phyloP scores from a whole-genome alignment of 64 coral and sea anemone species.

The Hydrozoanthus tunicans region DNA sequence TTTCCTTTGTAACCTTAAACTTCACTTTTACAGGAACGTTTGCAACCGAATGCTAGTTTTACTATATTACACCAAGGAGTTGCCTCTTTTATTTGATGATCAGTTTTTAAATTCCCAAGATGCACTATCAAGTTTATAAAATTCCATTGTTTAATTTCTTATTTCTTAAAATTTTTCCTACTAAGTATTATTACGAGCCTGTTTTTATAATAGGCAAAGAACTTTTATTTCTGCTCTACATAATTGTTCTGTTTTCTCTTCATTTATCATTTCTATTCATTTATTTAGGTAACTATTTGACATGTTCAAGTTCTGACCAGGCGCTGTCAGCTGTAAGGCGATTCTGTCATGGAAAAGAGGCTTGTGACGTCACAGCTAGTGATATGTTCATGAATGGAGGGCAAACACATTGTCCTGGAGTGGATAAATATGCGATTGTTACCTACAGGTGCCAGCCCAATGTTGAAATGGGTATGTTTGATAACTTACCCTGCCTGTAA shows the following conservation, averaged over 20 bases:
- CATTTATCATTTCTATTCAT: neutral
- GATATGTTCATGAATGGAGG: slow-evolving; percentile 57
- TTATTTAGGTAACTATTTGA: slow-evolving; percentile 47
- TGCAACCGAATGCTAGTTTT: too few relatives aligned
- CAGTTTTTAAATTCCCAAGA: too few relatives aligned
- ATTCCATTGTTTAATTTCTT: too few relatives aligned
- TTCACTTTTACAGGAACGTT: too few relatives aligned
- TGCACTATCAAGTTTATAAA: too few relatives aligned
- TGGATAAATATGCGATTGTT: slow-evolving; percentile 89
- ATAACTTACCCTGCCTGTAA: too few relatives aligned
- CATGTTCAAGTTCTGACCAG: slow-evolving; percentile 60
- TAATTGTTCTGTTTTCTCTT: neutral
- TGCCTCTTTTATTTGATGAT: too few relatives aligned
- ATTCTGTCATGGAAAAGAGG: slow-evolving; percentile 70
- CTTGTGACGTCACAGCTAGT: slow-evolving; percentile 73
- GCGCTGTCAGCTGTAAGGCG: slow-evolving; percentile 51
- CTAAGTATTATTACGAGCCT: too few relatives aligned
- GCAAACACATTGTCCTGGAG: slow-evolving; percentile 66
- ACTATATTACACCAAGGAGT: too few relatives aligned
- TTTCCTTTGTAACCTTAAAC: too few relatives aligned
- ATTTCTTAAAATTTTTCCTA: too few relatives aligned
- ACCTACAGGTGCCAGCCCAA: slow-evolving; percentile 84
- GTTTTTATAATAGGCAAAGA: too few relatives aligned
- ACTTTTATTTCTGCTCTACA: neutral
- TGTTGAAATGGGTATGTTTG: slow-evolving; percentile 6